Evolutionary conservation across 30 jellyfish, hydroid and myxozoan species (phyloP), one percentile per base, ranked within the genome.

Genomic region (Rhopilema esculentum): DNA sequence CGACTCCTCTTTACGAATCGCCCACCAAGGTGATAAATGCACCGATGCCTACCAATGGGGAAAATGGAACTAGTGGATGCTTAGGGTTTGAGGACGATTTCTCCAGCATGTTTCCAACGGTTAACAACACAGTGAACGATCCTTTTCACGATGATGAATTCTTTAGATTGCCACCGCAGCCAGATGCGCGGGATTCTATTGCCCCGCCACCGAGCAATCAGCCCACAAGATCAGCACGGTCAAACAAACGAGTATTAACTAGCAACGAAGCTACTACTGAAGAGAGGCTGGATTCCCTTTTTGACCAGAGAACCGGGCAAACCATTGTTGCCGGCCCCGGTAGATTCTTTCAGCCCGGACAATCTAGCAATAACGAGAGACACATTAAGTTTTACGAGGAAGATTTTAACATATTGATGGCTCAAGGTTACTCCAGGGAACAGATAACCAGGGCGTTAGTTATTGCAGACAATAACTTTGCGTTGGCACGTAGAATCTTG

Each of bases 371-470:
- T 30, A 25, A 81, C 27, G 68, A 75, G 57, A 74, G 80, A 6
- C 93, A 89, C 9, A 91, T 91, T 51, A 87, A 91, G 68, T 86
- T 84, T 85, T 85, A 84, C 75, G 97, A 93, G 18, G 95, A 87
- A 61, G 97, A 93, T 83, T 93, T 76, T 27, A 66, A 85, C 63
- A 81, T 86, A 68, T 86, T 94, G 66, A 94, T 89, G 94, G 79
- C 97, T 8, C 97, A 89, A 63, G 99, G 99, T 28, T 94, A 94
- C 84, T 84, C 99, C n/a, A 70, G 89, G 63, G 97, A 90, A 40
- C 96, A 83, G 33, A 85, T 89, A 1, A 79, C 89, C 33, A 89
- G 83, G 69, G 99, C 99, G 16, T 77, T 94, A 72, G 92, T 78
- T 24, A 89, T 90, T 21, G 95, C 99, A 8, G 96, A 81, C 0